phyloP scores from a whole-genome alignment of 1,140 invertebrate genomes.

The Drosophila nigromelanica region DNA sequence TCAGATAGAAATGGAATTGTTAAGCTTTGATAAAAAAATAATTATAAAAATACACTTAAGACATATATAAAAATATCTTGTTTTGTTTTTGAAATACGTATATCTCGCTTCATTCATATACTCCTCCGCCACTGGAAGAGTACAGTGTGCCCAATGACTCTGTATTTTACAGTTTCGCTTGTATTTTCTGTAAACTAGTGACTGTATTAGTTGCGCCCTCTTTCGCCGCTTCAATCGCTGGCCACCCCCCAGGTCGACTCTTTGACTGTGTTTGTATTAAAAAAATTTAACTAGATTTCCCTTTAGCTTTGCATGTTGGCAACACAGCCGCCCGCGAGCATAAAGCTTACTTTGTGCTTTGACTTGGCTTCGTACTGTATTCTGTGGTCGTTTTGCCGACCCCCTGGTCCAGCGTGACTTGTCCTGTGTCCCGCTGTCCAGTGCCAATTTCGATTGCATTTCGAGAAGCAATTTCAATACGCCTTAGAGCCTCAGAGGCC shows the following conservation, averaged over 20 bases:
- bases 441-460: conserved; percentile 71
- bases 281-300: conserved; percentile 82
- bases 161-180: conserved; percentile 28
- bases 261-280: conserved; percentile 74
- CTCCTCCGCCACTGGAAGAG: no score
- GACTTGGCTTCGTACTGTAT: conserved; percentile 16
- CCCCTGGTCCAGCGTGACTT: neutral
- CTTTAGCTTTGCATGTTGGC: conserved; percentile 75
- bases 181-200: neutral
- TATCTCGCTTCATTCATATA: neutral
- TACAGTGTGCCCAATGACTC: conserved; percentile 1
- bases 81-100: neutral
- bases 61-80: no score
- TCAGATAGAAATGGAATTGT: no score
- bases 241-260: conserved; percentile 25
- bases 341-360: conserved; percentile 68
- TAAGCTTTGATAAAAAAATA: no score
- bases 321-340: conserved; percentile 61
- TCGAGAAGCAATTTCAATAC: conserved; percentile 79
- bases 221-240: conserved; percentile 1
- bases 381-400: neutral
- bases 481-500: conserved; percentile 64
- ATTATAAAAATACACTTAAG: no score
- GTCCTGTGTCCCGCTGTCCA: conserved; percentile 45
- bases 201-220: neutral